Evolutionary conservation across 2,797 vertebrate genomes (phyloP).

Genomic region (Pseudochromis fuscus): DNA sequence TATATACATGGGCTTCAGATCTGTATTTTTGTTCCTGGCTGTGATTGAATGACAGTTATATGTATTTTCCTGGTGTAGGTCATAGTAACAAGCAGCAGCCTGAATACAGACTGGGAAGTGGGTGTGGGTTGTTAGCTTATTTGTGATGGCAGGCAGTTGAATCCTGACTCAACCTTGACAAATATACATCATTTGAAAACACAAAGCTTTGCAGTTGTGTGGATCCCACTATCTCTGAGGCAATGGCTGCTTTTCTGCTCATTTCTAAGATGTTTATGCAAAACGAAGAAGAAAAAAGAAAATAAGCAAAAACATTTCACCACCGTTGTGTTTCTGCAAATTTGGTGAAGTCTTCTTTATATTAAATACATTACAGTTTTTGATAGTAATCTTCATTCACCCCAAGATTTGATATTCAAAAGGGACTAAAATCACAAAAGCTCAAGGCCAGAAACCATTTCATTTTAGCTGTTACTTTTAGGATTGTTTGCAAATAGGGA

Average conservation of each 20-base stretch:
- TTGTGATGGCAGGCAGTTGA: not conserved
- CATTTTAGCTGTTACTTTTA: not conserved
- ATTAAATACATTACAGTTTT: not conserved
- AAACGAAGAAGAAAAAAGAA: not conserved
- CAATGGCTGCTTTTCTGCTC: not conserved
- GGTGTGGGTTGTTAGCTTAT: slow-evolving; percentile 5
- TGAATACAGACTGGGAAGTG: not conserved
- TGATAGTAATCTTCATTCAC: not conserved
- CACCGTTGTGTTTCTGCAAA: not conserved
- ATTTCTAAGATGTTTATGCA: not conserved
- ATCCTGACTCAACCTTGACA: not conserved
- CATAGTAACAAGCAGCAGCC: slow-evolving; percentile 7
- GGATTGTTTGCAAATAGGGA: not conserved
- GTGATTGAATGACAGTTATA: not conserved
- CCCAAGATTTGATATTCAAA: not conserved
- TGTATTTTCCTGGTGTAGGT: not conserved
- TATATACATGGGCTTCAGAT: slow-evolving; percentile 4
- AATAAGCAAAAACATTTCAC: not conserved
- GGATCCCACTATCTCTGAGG: not conserved
- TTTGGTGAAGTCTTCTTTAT: not conserved
- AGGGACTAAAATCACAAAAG: not conserved
- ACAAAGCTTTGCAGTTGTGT: not conserved
- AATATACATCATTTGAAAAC: not conserved
- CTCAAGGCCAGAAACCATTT: not conserved
- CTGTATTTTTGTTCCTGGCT: not conserved